These are phyloP conservation scores for Hanleya hanleyi DNA, from an alignment of 2,888 invertebrate genomes.

Conservation along the genomic window DNA sequence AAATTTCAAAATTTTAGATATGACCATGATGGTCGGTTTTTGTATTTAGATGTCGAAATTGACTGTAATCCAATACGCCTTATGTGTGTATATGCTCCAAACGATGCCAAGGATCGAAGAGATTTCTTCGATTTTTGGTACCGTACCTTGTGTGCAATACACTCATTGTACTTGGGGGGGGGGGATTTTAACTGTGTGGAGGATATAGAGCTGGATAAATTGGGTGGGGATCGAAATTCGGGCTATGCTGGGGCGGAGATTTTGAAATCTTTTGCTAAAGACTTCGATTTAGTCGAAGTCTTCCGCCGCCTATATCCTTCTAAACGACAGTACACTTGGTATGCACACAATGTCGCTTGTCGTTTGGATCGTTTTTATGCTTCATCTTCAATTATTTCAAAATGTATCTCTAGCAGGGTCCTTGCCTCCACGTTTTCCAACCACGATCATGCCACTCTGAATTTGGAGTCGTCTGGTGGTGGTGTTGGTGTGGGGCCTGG, in stretches of 20 bases:
- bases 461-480: not conserved
- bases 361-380: not conserved
- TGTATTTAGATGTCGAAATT: not conserved
- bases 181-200: not conserved
- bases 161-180: not conserved
- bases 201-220: not conserved
- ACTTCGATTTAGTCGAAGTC: not conserved
- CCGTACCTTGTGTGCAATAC: not conserved
- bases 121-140: not conserved
- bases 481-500: not conserved
- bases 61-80: not conserved
- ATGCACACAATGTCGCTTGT: not conserved
- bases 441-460: not conserved
- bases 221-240: not conserved
- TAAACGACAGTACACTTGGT: not conserved
- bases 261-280: not conserved
- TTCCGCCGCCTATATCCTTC: not conserved
- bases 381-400: not conserved
- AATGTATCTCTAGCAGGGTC: not conserved
- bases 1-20: not conserved
- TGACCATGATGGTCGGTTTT: not conserved
- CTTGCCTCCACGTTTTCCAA: not conserved
- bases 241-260: not conserved
- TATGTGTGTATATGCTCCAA: not conserved
- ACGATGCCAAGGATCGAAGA: not conserved